These are phyloP conservation scores for Saguinus imperator DNA, from an alignment of 2,113 vertebrate species.

Conservation along the genomic window DNA sequence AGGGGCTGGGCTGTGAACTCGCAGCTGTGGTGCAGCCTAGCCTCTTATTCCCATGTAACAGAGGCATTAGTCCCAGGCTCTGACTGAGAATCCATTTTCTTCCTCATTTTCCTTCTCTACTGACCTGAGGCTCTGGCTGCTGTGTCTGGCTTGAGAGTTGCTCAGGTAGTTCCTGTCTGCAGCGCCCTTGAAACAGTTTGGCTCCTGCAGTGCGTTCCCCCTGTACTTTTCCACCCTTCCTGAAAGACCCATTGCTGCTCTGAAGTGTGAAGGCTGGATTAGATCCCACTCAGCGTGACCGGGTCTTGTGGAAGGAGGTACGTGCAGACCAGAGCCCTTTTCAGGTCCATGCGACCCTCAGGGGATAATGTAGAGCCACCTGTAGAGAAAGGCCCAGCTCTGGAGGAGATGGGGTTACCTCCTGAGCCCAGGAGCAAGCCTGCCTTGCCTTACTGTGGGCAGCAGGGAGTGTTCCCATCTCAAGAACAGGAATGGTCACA, in stretches of 20 bases:
- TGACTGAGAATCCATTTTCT: background rate
- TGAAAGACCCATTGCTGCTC: background rate
- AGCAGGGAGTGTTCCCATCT: no score
- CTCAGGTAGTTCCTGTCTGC: background rate
- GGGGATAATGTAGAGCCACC: background rate
- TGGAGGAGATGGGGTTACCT: background rate
- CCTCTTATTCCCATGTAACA: background rate
- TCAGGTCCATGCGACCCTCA: background rate
- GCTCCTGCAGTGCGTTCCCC: constrained; percentile 35
- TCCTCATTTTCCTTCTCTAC: background rate
- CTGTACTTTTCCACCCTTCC: constrained; percentile 5
- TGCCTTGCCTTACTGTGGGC: background rate
- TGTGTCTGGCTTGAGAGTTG: background rate
- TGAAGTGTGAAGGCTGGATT: background rate
- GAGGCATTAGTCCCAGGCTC: no score
- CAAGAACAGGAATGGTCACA: background rate
- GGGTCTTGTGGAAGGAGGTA: background rate
- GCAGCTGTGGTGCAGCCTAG: background rate
- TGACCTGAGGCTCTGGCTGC: background rate
- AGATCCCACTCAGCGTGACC: background rate
- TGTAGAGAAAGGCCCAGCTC: background rate
- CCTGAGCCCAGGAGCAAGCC: background rate
- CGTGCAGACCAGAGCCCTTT: background rate
- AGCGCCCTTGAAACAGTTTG: constrained; percentile 18
- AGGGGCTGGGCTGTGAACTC: background rate